These are phyloP conservation scores for Elmis aenea DNA, from an alignment of 2,888 invertebrate species.

Conservation along the genomic window DNA sequence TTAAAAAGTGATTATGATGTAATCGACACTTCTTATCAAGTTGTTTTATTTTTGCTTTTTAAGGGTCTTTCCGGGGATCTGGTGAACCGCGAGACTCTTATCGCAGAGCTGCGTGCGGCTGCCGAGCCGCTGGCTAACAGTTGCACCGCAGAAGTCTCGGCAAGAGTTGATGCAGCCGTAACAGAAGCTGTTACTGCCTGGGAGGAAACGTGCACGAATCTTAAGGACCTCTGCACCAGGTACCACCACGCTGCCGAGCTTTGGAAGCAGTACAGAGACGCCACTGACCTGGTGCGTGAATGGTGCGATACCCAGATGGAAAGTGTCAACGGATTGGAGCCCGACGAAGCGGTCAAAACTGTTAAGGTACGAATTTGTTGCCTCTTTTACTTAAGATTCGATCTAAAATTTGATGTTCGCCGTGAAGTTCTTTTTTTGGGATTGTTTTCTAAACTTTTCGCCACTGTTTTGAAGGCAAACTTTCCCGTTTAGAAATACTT, in stretches of 20 bases:
- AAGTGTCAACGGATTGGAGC: conserved; percentile 63
- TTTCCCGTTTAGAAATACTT: too few species aligned
- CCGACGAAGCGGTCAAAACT: conserved; percentile 64
- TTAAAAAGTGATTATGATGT: too few species aligned
- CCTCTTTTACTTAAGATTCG: conserved; percentile 1
- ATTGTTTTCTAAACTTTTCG: too few species aligned
- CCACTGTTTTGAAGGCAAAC: too few species aligned
- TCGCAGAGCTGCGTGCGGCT: conserved; percentile 64
- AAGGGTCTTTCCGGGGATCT: conserved; percentile 76
- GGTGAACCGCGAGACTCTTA: conserved; percentile 66
- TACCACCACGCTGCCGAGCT: conserved; percentile 78
- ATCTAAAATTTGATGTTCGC: conserved; percentile 2
- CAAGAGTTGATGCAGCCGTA: conserved; percentile 68
- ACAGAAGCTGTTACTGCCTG: conserved; percentile 75
- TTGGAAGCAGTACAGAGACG: conserved; percentile 76
- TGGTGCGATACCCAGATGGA: conserved; percentile 76
- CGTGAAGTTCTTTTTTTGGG: too few species aligned
- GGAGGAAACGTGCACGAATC: conserved; percentile 72
- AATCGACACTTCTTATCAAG: too few species aligned
- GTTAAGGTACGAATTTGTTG: conserved; percentile 57
- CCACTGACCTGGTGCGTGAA: conserved; percentile 68
- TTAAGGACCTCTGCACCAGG: conserved; percentile 68
- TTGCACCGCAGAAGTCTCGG: conserved; percentile 66
- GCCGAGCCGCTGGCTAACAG: conserved; percentile 68
- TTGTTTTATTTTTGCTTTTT: conserved; percentile 12